phyloP scores from a whole-genome alignment of 2,797 vertebrate species.

The Leucoraja ocellata region DNA sequence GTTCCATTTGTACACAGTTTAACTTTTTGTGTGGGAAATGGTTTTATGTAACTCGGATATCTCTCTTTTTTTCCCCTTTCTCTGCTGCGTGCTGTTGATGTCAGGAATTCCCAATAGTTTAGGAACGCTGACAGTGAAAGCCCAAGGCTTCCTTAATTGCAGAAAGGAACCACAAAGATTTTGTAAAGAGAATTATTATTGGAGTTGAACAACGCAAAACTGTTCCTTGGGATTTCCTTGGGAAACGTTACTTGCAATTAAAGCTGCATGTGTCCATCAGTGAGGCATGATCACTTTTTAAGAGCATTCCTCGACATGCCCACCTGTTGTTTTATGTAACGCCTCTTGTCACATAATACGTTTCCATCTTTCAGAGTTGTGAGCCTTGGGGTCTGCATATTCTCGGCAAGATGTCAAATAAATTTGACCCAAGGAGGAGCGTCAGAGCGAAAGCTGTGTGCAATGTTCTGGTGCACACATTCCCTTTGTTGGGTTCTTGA shows the following conservation, averaged over 20 bases:
- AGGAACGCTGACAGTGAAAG: neutral
- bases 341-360: constrained; percentile 68
- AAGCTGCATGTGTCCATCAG: constrained; percentile 49
- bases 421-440: neutral
- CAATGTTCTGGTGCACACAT: neutral
- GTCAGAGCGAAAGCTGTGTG: neutral
- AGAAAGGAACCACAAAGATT: neutral
- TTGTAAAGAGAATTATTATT: neutral
- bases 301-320: constrained; percentile 66
- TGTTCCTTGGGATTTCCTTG: constrained; percentile 20
- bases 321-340: constrained; percentile 73
- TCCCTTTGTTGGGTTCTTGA: neutral
- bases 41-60: no score
- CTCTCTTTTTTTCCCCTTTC: no score
- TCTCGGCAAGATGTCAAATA: constrained; percentile 40
- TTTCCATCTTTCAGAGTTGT: constrained; percentile 67
- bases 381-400: constrained; percentile 56
- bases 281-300: constrained; percentile 56
- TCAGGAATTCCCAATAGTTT: neutral
- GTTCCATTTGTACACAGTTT: neutral
- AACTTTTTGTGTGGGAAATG: neutral
- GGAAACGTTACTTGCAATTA: constrained; percentile 41
- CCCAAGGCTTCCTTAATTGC: neutral
- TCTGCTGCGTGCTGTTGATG: neutral
- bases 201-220: neutral